Conservation (phyloP, 2,888 invertebrate genomes). For the Aphrophora alni region DNA sequence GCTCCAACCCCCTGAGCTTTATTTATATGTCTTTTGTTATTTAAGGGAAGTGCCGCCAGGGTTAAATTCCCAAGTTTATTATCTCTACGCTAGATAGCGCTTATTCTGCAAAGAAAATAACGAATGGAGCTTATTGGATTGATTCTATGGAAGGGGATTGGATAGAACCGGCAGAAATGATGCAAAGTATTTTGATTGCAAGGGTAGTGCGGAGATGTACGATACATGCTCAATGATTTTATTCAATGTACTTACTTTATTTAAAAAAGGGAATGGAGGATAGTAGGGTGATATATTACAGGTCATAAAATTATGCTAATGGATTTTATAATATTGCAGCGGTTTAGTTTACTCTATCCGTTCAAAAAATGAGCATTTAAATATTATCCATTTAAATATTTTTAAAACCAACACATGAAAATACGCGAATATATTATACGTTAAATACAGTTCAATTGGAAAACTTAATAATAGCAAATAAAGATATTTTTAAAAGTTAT, state of each 20-base stretch:
- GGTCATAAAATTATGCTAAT: neutral
- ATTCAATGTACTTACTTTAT: neutral
- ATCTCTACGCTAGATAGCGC: neutral
- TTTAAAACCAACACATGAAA: too few relatives aligned
- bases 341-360: too few relatives aligned
- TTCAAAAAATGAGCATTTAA: too few relatives aligned
- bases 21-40: neutral
- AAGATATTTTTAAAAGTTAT: too few relatives aligned
- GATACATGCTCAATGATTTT: neutral
- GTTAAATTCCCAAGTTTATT: conserved; percentile 9
- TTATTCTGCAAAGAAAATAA: neutral
- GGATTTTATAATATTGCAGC: too few relatives aligned
- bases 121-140: conserved; percentile 6
- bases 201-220: neutral
- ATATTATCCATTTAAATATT: too few relatives aligned
- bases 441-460: too few relatives aligned
- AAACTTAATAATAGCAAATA: too few relatives aligned
- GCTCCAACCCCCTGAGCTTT: neutral
- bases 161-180: neutral
- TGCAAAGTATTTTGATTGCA: neutral
- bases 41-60: neutral
- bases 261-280: neutral
- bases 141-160: neutral
- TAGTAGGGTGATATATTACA: neutral
- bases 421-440: too few relatives aligned